Percentiles rank a stretch among this genome's conserved stretches.
These are phyloP conservation scores for Cynodonichthys magdalenae DNA, from an alignment of 2,797 vertebrate genomes.

Conservation along the genomic window DNA sequence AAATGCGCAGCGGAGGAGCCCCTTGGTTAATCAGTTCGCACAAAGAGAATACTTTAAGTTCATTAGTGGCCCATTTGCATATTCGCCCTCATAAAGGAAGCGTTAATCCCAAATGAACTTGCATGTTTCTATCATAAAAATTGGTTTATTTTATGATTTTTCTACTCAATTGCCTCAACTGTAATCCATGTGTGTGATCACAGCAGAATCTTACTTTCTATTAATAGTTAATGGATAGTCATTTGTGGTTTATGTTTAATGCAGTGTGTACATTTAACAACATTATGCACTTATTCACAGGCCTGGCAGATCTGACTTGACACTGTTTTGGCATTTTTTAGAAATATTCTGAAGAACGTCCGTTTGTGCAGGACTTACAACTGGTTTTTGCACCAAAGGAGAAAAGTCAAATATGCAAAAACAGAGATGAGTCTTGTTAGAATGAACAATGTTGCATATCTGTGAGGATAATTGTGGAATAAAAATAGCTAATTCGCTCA, in stretches of 20 bases:
- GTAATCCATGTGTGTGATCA: conserved; percentile 40
- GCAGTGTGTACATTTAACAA: conserved; percentile 5
- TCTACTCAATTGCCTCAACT: conserved; percentile 19
- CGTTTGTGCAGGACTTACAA: not conserved
- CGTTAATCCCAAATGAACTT: conserved; percentile 76
- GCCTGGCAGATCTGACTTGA: not conserved
- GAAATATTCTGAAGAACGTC: not conserved
- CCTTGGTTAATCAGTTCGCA: conserved; percentile 81
- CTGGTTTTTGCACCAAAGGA: not conserved
- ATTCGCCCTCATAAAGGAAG: conserved; percentile 73
- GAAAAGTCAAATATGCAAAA: not conserved
- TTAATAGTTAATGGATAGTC: conserved; percentile 29
- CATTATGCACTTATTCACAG: conserved; percentile 6
- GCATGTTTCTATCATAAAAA: conserved; percentile 69
- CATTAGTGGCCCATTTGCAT: conserved; percentile 79
- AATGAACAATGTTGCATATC: conserved; percentile 32
- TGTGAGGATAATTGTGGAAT: conserved; percentile 36
- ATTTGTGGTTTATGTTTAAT: conserved; percentile 25
- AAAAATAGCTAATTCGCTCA: conserved; percentile 46
- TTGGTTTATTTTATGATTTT: conserved; percentile 53
- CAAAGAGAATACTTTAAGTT: conserved; percentile 83
- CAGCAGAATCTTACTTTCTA: conserved; percentile 27
- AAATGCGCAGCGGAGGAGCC: conserved; percentile 78
- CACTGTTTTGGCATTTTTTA: not conserved
- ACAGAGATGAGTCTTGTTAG: conserved; percentile 17